Evolutionary conservation across 2,797 vertebrate species (phyloP), one percentile per base, ranked within the genome.

Genomic region (Macropus fuliginosus): DNA sequence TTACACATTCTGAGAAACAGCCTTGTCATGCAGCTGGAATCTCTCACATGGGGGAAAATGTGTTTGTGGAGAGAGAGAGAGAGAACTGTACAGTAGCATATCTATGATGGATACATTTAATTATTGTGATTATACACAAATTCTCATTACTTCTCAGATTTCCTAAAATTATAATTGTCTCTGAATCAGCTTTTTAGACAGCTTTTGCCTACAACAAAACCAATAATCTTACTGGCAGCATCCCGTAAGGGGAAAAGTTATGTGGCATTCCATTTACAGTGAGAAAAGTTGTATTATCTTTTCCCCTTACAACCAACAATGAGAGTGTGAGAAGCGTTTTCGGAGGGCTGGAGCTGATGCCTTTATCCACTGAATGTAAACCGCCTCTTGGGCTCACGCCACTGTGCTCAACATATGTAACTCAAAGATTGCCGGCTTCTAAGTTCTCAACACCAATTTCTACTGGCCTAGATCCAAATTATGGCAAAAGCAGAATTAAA

Each of bases 71-170:
- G n/a, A 40, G n/a, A 74, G 52, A 52, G 50, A 52, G 16, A 74
- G 11, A 62, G 59, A 98, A 93, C 87, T 59, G 3, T 29, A 92
- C 54, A 29, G 92, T 50, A 91, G 18, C 81, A 57, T 34, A 94
- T 92, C 46, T 31, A 31, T 4, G 52, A 54, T 28, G 81, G 52
- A 94, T 54, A 74, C 0, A 52, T 28, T 81, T 56, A 74, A 0
- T 90, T 95, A 31, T 55, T 28, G 54, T 93, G 55, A 96, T 95
- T 74, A 92, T 13, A 96, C 93, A 13, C 92, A 96, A 96, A 95
- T 93, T 54, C 31, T 81, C 81, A 91, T 0, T 81, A 29, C 91
- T 90, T 90, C 31, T 94, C 91, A 93, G 46, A 56, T 96, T 96
- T 97, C 95, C 57, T 59, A 91, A 94, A 96, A 95, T 50, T 29